phyloP scores from a whole-genome alignment of 1,140 invertebrate species.

The Hypsibius dujardini region DNA sequence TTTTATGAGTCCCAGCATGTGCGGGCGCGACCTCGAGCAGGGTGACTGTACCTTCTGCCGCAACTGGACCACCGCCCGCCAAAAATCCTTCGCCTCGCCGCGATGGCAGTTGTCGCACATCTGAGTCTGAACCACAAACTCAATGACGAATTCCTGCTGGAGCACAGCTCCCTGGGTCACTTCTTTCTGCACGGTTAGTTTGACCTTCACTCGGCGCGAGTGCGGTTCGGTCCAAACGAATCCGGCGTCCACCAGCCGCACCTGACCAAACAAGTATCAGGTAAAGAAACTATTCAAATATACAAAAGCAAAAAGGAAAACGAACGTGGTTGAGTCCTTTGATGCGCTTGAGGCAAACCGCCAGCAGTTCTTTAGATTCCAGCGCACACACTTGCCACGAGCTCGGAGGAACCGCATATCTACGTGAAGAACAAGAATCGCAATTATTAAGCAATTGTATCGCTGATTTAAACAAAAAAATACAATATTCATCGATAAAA shows the following conservation, averaged over 20 bases:
- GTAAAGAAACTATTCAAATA: too few relatives aligned
- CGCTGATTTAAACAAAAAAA: too few relatives aligned
- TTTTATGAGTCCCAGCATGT: not conserved
- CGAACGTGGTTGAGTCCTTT: constrained; percentile 79
- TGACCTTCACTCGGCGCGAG: constrained; percentile 89
- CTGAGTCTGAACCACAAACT: constrained; percentile 71
- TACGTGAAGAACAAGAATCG: too few relatives aligned
- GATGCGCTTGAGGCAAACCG: constrained; percentile 77
- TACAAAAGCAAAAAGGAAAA: too few relatives aligned
- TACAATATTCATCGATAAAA: too few relatives aligned
- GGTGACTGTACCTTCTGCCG: constrained; percentile 36
- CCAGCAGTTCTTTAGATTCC: constrained; percentile 78
- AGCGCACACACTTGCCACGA: constrained; percentile 73
- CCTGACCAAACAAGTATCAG: too few relatives aligned
- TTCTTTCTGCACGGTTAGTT: constrained; percentile 90
- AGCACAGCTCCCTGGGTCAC: constrained; percentile 40
- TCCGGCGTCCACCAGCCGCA: constrained; percentile 66
- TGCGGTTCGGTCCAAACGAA: constrained; percentile 99
- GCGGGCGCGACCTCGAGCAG: constrained; percentile 1
- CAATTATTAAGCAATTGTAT: too few relatives aligned
- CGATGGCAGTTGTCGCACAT: constrained; percentile 96
- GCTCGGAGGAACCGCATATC: constrained; percentile 53
- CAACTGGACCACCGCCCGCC: constrained; percentile 64
- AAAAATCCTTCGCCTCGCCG: constrained; percentile 90
- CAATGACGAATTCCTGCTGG: constrained; percentile 80